Conservation (phyloP, 2,888 invertebrate species). For the Hyalella azteca region DNA sequence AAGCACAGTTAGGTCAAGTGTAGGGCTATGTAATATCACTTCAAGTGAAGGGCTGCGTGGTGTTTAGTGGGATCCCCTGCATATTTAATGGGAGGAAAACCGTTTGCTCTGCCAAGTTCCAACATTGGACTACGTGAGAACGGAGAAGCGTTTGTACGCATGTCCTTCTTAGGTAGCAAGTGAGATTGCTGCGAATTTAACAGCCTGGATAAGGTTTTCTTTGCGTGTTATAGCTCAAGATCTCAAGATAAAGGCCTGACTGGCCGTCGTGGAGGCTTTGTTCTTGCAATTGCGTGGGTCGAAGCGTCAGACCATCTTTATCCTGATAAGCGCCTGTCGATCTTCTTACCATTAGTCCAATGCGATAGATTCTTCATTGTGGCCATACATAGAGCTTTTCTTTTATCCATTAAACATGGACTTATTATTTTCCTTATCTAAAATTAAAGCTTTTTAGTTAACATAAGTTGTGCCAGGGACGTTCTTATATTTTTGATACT, state of each 20-base stretch:
- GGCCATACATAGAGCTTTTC: too few species aligned
- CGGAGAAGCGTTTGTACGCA: neutral
- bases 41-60: too few species aligned
- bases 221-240: slow-evolving; percentile 10
- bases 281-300: slow-evolving; percentile 12
- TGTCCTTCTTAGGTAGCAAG: slow-evolving; percentile 1
- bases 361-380: too few species aligned
- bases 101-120: neutral
- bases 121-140: slow-evolving; percentile 5
- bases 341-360: too few species aligned
- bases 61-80: too few species aligned
- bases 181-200: neutral
- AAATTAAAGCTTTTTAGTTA: too few species aligned
- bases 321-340: slow-evolving; percentile 1
- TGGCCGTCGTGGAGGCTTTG: neutral
- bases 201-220: slow-evolving; percentile 14
- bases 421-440: too few species aligned
- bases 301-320: neutral
- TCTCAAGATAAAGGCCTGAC: slow-evolving; percentile 23
- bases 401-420: too few species aligned
- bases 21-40: too few species aligned
- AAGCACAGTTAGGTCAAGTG: too few species aligned
- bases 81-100: too few species aligned
- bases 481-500: slow-evolving; percentile 21
- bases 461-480: neutral